Conservation (phyloP, 2,888 invertebrate species). For the Micoletzkya japonica region DNA sequence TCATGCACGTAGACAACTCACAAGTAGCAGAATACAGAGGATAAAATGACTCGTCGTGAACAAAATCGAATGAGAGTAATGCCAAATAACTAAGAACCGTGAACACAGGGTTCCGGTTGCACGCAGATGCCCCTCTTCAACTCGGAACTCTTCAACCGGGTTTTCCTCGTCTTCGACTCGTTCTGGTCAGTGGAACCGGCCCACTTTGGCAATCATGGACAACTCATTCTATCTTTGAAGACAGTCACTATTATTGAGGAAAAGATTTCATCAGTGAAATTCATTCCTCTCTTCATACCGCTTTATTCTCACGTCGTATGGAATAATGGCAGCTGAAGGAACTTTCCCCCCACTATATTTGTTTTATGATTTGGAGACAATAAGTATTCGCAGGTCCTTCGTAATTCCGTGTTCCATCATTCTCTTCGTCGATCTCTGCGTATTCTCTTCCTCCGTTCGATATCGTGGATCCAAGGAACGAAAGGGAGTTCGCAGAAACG, state of each 20-base stretch:
- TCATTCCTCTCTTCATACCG: too few relatives aligned
- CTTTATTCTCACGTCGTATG: too few relatives aligned
- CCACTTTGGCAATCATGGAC: too few relatives aligned
- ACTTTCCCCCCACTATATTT: too few relatives aligned
- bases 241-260: too few relatives aligned
- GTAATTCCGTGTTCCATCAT: conserved; percentile 33
- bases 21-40: too few relatives aligned
- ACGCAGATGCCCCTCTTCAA: conserved; percentile 28
- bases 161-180: conserved; percentile 36
- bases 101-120: conserved; percentile 31
- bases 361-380: too few relatives aligned
- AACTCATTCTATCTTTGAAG: too few relatives aligned
- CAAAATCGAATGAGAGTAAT: not conserved
- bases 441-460: conserved; percentile 25
- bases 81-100: not conserved
- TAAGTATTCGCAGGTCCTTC: conserved; percentile 32
- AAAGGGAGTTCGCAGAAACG: not conserved
- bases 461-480: not conserved
- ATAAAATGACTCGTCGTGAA: not conserved
- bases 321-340: too few relatives aligned
- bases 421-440: conserved; percentile 35
- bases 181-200: conserved; percentile 36
- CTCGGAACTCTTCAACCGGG: conserved; percentile 30
- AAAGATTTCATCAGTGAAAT: too few relatives aligned
- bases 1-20: too few relatives aligned